Conservation (phyloP, 1,140 invertebrate genomes). For the Cepaea nemoralis region DNA sequence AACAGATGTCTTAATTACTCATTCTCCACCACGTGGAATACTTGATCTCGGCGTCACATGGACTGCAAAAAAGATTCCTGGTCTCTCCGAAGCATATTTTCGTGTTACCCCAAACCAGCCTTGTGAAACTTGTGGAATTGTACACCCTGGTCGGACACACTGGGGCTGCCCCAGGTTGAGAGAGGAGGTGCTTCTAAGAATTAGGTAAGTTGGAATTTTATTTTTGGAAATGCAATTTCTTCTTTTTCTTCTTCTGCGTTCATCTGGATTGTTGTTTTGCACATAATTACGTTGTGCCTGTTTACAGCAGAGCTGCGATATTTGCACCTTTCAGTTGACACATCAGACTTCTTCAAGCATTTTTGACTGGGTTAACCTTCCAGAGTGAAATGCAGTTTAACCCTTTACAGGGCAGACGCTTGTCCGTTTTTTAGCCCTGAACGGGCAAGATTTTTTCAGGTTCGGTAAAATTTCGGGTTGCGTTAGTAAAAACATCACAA, state of each 20-base stretch:
- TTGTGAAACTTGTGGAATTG: conserved; percentile 42
- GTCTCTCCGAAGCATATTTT: conserved; percentile 26
- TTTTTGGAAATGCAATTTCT: conserved; percentile 1
- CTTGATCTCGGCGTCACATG: conserved; percentile 45
- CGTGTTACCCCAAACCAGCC: neutral
- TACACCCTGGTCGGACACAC: conserved; percentile 45
- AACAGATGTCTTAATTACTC: conserved; percentile 61
- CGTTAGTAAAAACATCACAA: no score
- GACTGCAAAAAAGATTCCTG: conserved; percentile 34
- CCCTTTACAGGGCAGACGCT: no score
- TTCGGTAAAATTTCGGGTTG: no score
- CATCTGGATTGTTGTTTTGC: neutral
- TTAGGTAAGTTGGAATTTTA: conserved; percentile 46
- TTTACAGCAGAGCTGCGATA: no score
- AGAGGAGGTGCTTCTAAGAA: conserved; percentile 47
- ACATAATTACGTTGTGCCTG: no score
- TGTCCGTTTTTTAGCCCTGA: no score
- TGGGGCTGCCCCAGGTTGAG: conserved; percentile 48
- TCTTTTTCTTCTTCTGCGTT: no score
- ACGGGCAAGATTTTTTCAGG: no score
- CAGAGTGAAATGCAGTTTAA: no score
- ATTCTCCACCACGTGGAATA: conserved; percentile 58
- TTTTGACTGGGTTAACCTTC: no score
- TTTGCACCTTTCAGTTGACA: no score
- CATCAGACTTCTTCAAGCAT: no score